phyloP scores from a whole-genome alignment of 2,797 vertebrate genomes.

The Eulemur rubriventer region DNA sequence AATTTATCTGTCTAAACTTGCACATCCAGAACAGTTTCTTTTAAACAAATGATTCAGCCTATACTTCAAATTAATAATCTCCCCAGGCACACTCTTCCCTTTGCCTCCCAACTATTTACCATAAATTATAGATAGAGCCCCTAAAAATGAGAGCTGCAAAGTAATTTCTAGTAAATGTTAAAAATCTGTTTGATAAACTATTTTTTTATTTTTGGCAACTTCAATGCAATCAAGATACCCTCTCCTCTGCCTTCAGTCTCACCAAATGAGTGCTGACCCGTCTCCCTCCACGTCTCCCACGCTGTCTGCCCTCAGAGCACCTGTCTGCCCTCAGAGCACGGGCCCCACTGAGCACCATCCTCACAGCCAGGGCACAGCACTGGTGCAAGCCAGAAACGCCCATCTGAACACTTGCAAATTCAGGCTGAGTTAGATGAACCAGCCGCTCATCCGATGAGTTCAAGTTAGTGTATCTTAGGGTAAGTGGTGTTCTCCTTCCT shows the following conservation, averaged over 20 bases:
- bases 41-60: neutral
- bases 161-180: neutral
- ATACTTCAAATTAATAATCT: neutral
- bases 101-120: neutral
- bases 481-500: neutral
- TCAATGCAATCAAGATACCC: neutral
- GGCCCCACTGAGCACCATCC: neutral
- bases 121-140: neutral
- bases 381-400: neutral
- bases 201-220: constrained; percentile 51
- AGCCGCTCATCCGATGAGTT: constrained; percentile 59
- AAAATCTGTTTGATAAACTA: neutral
- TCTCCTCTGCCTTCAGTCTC: neutral
- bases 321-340: neutral
- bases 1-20: neutral
- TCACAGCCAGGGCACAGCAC: neutral
- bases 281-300: neutral
- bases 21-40: neutral
- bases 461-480: neutral
- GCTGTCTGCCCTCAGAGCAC: neutral
- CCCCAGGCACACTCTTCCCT: neutral
- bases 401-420: neutral
- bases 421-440: constrained; percentile 41
- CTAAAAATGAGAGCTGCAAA: neutral
- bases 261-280: accelerated